Conservation (phyloP, 2,888 invertebrate species). For the Peribatodes rhomboidaria region DNA sequence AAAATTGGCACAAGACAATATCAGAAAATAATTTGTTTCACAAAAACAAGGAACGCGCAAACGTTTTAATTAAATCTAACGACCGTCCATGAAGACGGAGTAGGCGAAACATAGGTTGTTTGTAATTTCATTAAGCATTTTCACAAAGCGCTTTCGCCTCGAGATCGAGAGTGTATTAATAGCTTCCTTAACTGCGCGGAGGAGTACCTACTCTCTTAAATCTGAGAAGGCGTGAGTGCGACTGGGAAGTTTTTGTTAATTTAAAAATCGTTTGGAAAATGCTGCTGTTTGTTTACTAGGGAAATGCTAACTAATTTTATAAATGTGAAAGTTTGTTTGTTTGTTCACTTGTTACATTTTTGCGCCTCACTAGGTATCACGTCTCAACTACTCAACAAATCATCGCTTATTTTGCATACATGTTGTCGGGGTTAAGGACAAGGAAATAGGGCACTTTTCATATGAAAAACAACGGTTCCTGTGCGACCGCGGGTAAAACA, state of each 20-base stretch:
- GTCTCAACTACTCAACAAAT: no score
- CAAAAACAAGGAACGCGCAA: slow-evolving; percentile 11
- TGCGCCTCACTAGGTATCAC: no score
- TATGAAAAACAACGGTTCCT: no score
- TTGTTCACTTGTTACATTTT: no score
- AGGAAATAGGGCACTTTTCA: no score
- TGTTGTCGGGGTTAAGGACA: no score
- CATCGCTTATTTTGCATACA: no score
- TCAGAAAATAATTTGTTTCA: slow-evolving; percentile 7
- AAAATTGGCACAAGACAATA: neutral
- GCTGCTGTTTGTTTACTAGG: neutral
- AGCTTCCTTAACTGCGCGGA: slow-evolving; percentile 29
- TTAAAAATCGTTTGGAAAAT: neutral
- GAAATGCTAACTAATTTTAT: no score
- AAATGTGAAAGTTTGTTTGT: no score
- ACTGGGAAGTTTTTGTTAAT: neutral
- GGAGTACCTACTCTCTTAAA: slow-evolving; percentile 12
- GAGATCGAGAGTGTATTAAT: slow-evolving; percentile 48
- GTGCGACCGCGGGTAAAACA: no score
- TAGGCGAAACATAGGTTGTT: slow-evolving; percentile 52
- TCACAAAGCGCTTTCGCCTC: slow-evolving; percentile 49
- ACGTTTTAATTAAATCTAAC: slow-evolving; percentile 47
- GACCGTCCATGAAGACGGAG: slow-evolving; percentile 47
- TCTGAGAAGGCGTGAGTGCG: neutral
- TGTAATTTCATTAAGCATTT: slow-evolving; percentile 52